Evolutionary conservation across 1,140 invertebrate genomes (phyloP).

Genomic region (Agraylea sexmaculata): DNA sequence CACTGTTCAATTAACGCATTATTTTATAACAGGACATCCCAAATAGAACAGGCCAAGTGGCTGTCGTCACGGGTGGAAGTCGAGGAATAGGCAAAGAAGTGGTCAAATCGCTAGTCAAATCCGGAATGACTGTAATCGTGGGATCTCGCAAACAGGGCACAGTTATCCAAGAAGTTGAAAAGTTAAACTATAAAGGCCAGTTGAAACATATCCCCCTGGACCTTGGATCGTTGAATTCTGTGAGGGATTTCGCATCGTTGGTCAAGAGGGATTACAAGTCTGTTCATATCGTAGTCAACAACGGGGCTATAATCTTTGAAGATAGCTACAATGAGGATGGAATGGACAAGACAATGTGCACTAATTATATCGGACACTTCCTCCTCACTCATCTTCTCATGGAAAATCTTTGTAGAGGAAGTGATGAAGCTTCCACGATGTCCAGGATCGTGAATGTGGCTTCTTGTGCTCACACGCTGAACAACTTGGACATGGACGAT

Average conservation of each 20-base stretch:
- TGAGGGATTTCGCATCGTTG: conserved; percentile 53
- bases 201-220: conserved; percentile 33
- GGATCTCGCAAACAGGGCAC: conserved; percentile 55
- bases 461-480: conserved; percentile 66
- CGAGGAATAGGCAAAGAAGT: conserved; percentile 73
- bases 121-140: conserved; percentile 74
- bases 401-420: conserved; percentile 54
- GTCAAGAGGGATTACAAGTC: neutral
- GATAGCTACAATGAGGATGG: conserved; percentile 31
- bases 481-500: conserved; percentile 63
- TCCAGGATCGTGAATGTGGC: conserved; percentile 78
- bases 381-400: conserved; percentile 70
- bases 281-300: conserved; percentile 71
- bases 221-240: conserved; percentile 57
- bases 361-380: conserved; percentile 76
- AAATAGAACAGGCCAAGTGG: conserved; percentile 63
- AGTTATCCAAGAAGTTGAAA: conserved; percentile 41
- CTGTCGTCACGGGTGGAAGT: conserved; percentile 79
- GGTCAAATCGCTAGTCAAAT: conserved; percentile 62
- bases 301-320: conserved; percentile 79
- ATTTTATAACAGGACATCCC: no score
- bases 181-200: conserved; percentile 6
- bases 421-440: conserved; percentile 32
- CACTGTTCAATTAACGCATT: no score
- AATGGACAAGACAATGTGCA: neutral